Base-by-base conservation (phyloP, 2,797 vertebrate genomes). In the Sebastes alutus region DNA sequence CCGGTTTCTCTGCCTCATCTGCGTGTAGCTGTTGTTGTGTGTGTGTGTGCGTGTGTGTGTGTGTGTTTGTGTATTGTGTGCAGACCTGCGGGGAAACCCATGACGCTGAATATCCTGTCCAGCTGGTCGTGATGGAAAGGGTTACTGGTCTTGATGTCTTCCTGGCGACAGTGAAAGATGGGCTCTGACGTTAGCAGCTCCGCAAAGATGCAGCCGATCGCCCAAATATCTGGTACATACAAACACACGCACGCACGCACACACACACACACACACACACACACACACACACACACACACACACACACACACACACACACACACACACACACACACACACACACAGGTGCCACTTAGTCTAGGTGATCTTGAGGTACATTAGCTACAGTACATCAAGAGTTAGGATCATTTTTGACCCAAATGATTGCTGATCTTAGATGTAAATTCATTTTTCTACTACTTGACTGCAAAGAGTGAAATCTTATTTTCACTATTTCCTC, bases 131-230 rank as follows among this genome's bases (percentile, higher is more conserved):
- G 98, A 91, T 99, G 98, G 92, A 99, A 99, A 68, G 98, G 98
- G 92, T 99, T 99, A 94, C 98, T 99, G 92, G 98, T 99, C 94
- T 99, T 99, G 95, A 99, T 99, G 95, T 99, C 98, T 93, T 99
- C 98, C 91, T 99, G 98, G 88, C 98, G 98, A 95, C 98, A 99
- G 92, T 99, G 98, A 92, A 99, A 99, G 91, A 99, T 99, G 66
- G 98, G 98, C 92, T 99, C 98, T 0, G 98, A 99, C 46, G 98
- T 99, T 91, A 99, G 95, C 30, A 99, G 94, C 93, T 99, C 98
- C 5, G 98, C 98, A 93, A 99, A 99, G 96, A 99, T 99, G 92
- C 98, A 99, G 90, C 98, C 98, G 61, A 99, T 99, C 20, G 98
- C 98, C 98, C 98, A 99, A 88, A 99, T 99, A 94, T 99, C 98